A percentile compares a stretch with the other conserved stretches of the same genome.
These are phyloP conservation scores for Vespertilio murinus DNA, from an alignment of 2,797 vertebrate genomes.

Conservation along the genomic window DNA sequence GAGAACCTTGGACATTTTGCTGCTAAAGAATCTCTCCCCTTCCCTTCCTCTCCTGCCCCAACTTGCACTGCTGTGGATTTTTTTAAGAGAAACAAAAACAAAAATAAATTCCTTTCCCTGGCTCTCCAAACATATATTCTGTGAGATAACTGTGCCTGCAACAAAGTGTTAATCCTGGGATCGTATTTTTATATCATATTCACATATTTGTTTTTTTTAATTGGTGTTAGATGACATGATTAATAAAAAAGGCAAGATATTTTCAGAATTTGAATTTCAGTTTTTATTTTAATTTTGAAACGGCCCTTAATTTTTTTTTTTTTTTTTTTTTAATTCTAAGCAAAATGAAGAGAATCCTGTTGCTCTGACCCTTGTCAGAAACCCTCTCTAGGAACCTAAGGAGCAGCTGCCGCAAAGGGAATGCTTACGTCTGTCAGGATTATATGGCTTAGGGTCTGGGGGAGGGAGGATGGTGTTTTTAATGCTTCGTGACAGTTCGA, in stretches of 20 bases:
- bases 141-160: slow-evolving; percentile 86
- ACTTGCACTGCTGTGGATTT: slow-evolving; percentile 84
- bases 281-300: slow-evolving; percentile 75
- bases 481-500: slow-evolving; percentile 74
- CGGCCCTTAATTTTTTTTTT: slow-evolving; percentile 76
- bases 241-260: slow-evolving; percentile 77
- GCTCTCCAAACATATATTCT: slow-evolving; percentile 80
- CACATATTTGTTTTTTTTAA: slow-evolving; percentile 85
- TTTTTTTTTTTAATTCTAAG: slow-evolving; percentile 74
- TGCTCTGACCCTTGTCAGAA: slow-evolving; percentile 74
- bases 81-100: slow-evolving; percentile 72
- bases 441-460: slow-evolving; percentile 55
- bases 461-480: neutral
- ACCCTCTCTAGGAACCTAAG: slow-evolving; percentile 56
- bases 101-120: slow-evolving; percentile 75
- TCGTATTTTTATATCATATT: slow-evolving; percentile 87
- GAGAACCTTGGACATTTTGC: slow-evolving; percentile 87
- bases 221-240: slow-evolving; percentile 83
- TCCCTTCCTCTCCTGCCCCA: slow-evolving; percentile 44
- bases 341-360: slow-evolving; percentile 70
- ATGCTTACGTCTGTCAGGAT: slow-evolving; percentile 67
- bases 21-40: slow-evolving; percentile 82
- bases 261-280: slow-evolving; percentile 80
- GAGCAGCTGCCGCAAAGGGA: slow-evolving; percentile 64
- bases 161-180: slow-evolving; percentile 84